Conservation (phyloP, 2,797 vertebrate genomes). For the Microhierax caerulescens region DNA sequence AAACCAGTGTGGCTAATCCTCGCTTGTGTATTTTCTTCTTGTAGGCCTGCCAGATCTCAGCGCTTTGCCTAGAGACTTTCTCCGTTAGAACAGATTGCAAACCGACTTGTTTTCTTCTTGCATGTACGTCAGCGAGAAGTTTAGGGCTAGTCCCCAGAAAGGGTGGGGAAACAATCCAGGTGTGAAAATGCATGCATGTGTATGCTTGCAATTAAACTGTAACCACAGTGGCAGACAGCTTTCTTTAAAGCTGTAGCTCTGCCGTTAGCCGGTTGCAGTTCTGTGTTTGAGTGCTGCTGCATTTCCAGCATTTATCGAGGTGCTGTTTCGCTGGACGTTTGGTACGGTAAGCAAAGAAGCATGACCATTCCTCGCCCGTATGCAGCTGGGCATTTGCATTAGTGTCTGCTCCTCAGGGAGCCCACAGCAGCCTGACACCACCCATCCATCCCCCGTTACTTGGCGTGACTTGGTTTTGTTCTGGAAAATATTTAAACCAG, state of each 20-base stretch:
- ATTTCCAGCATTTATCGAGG: neutral
- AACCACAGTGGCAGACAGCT: conserved; percentile 35
- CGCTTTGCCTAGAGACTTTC: conserved; percentile 32
- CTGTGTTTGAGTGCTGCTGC: neutral
- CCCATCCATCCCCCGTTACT: neutral
- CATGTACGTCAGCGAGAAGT: conserved; percentile 14
- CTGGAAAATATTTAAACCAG: neutral
- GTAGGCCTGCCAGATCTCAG: neutral
- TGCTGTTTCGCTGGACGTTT: neutral
- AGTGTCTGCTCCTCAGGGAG: neutral
- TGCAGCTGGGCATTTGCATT: neutral
- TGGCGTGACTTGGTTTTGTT: neutral
- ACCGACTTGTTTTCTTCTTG: conserved; percentile 23
- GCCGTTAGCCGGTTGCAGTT: neutral
- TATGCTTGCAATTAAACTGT: conserved; percentile 77
- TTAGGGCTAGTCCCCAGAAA: conserved; percentile 30
- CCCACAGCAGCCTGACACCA: neutral
- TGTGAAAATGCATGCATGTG: conserved; percentile 52
- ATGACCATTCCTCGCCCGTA: neutral
- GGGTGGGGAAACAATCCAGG: conserved; percentile 59
- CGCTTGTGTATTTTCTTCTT: conserved; percentile 19
- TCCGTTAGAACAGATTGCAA: neutral
- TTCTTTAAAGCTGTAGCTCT: neutral
- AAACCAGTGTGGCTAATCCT: neutral
- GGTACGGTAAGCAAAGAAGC: neutral